Base-by-base conservation (phyloP, 2,888 invertebrate genomes). In the Pristionchus mayeri region DNA sequence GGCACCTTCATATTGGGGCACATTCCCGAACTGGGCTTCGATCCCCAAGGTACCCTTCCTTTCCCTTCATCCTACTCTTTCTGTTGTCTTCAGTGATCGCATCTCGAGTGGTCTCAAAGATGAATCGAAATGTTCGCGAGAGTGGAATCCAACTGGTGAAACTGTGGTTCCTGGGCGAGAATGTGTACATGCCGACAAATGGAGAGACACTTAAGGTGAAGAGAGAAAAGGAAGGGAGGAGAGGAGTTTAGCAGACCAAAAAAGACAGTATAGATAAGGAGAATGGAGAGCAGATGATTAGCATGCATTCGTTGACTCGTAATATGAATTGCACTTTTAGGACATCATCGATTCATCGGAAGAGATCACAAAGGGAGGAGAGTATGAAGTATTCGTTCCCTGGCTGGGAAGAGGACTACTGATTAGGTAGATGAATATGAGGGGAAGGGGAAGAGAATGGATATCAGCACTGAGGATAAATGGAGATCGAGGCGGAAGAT, bases 401-500 rank as follows among this genome's bases (percentile, higher is more conserved):
- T 78, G 76, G 76, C 50, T 78, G 34, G 76, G 76, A 18, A 78
- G 21, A 27, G 76, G 76, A 50, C 18, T 78, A 16, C 50, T 78
- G 13, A 48, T 30, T 3, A 78, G 76, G 76, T 78, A 50, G 16
- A n/a, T 6, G 3, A 18, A n/a, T 75, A 1, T 44, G 3, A 75
- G 7, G 24, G 24, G 3, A n/a, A 21, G 57, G 21, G 57, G 21
- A 18, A 57, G n/a, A 18, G 24, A 40, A 30, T 27, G 30, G 6
- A 11, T 30, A 9, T 24, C 1, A 82, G 81, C 21, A 82, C 81
- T 13, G 81, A 63, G 3, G 63, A 63, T 57, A 82, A 82, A 52
- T 82, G 81, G 81, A 30, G 81, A 34, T 27, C 30, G 0, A n/a
- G 81, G n/a, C 24, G 81, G 11, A 82, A 82, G 81, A 44, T 82